Conservation (phyloP, 2,888 invertebrate genomes). For the Antitype chi region DNA sequence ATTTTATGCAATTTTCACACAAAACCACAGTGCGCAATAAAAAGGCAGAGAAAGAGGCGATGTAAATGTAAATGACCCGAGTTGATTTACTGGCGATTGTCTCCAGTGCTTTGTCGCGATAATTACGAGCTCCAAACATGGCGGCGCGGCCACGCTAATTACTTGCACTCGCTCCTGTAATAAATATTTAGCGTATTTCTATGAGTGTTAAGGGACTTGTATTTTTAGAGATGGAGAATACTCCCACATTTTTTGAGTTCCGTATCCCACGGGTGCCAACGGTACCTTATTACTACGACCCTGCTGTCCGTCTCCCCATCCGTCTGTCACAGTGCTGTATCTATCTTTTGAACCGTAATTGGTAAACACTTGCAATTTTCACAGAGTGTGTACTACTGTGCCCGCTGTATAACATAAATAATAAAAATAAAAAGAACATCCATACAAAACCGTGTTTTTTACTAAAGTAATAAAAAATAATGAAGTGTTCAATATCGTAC, state of each 20-base stretch:
- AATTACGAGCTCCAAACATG: conserved; percentile 56
- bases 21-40: conserved; percentile 43
- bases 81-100: conserved; percentile 68
- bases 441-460: too few relatives aligned
- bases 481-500: too few relatives aligned
- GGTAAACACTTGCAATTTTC: too few relatives aligned
- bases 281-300: too few relatives aligned
- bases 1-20: conserved; percentile 19
- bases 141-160: conserved; percentile 52
- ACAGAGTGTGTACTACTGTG: too few relatives aligned
- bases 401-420: too few relatives aligned
- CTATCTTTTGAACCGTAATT: too few relatives aligned
- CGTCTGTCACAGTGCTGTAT: too few relatives aligned
- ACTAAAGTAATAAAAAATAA: too few relatives aligned
- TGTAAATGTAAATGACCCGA: conserved; percentile 66
- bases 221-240: conserved; percentile 33
- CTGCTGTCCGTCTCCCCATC: too few relatives aligned
- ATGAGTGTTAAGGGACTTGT: conserved; percentile 25
- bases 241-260: conserved; percentile 33
- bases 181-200: conserved; percentile 63
- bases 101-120: conserved; percentile 36
- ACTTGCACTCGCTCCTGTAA: conserved; percentile 39
- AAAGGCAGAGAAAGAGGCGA: conserved; percentile 37
- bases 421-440: too few relatives aligned
- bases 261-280: too few relatives aligned